These are phyloP conservation scores for Catalaphyllia jardinei DNA, from an alignment of 64 coral and sea anemone genomes.

Conservation along the genomic window DNA sequence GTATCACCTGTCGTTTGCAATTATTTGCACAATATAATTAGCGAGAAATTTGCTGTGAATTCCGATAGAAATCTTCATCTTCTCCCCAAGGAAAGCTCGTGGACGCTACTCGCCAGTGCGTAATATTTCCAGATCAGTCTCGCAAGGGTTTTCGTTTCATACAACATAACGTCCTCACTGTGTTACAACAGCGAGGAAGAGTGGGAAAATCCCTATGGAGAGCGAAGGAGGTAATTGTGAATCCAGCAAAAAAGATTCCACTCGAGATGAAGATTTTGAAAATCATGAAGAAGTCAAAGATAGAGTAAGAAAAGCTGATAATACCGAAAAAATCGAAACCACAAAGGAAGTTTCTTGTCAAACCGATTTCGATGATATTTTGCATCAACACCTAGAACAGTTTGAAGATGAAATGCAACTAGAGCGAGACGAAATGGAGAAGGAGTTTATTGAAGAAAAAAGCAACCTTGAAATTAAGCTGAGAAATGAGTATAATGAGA, in stretches of 20 bases:
- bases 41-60: background rate
- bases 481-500: conserved; percentile 32
- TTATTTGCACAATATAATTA: background rate
- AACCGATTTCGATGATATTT: conserved; percentile 41
- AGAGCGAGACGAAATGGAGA: conserved; percentile 23
- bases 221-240: background rate
- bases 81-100: background rate
- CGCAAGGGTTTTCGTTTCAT: background rate
- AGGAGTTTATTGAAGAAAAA: conserved; percentile 45
- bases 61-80: background rate
- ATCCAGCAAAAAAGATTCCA: background rate
- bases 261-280: background rate
- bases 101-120: background rate
- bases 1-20: conserved; percentile 12
- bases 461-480: conserved; percentile 9
- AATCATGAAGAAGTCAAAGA: background rate
- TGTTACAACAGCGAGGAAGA: background rate
- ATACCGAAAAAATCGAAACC: no score
- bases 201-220: conserved; percentile 4
- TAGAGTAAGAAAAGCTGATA: background rate
- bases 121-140: no score
- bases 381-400: background rate
- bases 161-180: background rate
- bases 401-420: conserved; percentile 35
- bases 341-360: conserved; percentile 21